Percentiles rank a stretch among this genome's conserved stretches.
These are phyloP conservation scores for Leptinotarsa rubiginosa DNA, from an alignment of 2,888 invertebrate species.

Conservation along the genomic window DNA sequence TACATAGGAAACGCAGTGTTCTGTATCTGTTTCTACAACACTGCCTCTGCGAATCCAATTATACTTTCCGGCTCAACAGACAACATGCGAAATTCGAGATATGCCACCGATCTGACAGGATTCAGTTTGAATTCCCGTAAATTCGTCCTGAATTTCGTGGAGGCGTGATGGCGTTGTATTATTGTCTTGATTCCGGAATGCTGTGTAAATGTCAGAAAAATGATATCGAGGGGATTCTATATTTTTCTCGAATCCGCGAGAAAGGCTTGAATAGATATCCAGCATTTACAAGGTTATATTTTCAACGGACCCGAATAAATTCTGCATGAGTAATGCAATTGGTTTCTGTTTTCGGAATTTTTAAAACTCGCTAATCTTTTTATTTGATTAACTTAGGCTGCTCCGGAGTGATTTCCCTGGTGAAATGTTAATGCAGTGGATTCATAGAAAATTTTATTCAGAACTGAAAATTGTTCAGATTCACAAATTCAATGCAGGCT, in stretches of 20 bases:
- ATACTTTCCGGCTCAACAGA: background rate
- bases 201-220: background rate
- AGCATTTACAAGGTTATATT: background rate
- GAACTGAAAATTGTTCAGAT: too few relatives aligned
- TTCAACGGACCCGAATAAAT: background rate
- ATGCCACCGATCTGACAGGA: background rate
- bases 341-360: too few relatives aligned
- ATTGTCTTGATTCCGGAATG: background rate
- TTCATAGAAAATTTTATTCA: too few relatives aligned
- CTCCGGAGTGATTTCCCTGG: too few relatives aligned
- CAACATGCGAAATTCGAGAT: background rate
- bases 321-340: too few relatives aligned
- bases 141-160: background rate
- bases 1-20: background rate
- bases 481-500: too few relatives aligned
- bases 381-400: too few relatives aligned
- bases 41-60: background rate
- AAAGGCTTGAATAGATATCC: background rate
- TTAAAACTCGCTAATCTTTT: too few relatives aligned
- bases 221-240: background rate
- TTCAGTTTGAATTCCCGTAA: conserved; percentile 1
- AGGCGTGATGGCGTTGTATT: background rate
- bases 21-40: background rate
- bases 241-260: background rate
- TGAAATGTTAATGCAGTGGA: too few relatives aligned